phyloP scores from a whole-genome alignment of 2,888 invertebrate genomes.

The Chelonus formosanus region DNA sequence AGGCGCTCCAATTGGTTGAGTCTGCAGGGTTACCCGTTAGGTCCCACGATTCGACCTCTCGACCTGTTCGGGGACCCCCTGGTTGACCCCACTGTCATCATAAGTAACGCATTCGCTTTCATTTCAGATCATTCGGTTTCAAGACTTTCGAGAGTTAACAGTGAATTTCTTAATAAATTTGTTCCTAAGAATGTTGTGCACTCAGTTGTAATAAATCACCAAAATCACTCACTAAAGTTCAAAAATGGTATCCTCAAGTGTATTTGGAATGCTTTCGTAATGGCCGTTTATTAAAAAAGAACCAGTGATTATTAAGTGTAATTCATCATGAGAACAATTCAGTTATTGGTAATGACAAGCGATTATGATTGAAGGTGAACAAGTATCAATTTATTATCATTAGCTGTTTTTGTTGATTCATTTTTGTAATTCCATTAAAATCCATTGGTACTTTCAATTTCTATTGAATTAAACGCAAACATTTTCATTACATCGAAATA shows the following conservation, averaged over 20 bases:
- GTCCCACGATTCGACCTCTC: constrained; percentile 54
- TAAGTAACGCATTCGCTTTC: constrained; percentile 9
- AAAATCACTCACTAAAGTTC: too few species aligned
- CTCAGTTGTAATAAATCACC: too few species aligned
- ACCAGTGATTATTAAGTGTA: too few species aligned
- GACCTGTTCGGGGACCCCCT: constrained; percentile 47
- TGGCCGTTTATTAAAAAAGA: too few species aligned
- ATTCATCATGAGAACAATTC: too few species aligned
- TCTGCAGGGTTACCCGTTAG: constrained; percentile 43
- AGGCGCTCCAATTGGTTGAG: constrained; percentile 46
- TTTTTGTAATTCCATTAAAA: constrained; percentile 38
- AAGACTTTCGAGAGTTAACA: constrained; percentile 14
- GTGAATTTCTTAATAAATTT: constrained; percentile 1
- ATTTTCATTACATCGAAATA: constrained; percentile 37
- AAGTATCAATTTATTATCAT: constrained; percentile 34
- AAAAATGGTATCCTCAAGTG: too few species aligned
- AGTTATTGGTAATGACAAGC: too few species aligned
- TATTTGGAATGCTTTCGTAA: too few species aligned
- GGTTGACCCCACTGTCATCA: constrained; percentile 41
- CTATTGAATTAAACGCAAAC: constrained; percentile 33
- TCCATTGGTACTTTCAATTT: constrained; percentile 24
- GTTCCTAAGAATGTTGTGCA: not conserved
- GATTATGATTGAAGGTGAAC: constrained; percentile 31
- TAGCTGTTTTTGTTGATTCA: constrained; percentile 14
- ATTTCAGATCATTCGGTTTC: constrained; percentile 2